These are phyloP conservation scores for Piscicola geometra DNA, from an alignment of 2,888 invertebrate species.

Conservation along the genomic window DNA sequence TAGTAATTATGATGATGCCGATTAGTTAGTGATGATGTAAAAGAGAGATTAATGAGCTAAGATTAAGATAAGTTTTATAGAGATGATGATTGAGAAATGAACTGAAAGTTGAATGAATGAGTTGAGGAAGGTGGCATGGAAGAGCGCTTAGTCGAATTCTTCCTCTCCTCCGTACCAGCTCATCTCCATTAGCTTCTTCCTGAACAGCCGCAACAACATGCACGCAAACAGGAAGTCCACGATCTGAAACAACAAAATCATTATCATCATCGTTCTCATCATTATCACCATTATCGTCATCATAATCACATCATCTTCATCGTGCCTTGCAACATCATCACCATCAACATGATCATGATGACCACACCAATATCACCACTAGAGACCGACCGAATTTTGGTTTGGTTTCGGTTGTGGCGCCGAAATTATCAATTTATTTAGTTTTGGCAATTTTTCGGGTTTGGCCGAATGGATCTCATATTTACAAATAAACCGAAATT, in stretches of 20 bases:
- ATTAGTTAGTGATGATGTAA: no score
- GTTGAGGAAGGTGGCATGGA: not conserved
- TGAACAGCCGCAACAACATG: slow-evolving; percentile 29
- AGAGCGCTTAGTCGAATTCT: not conserved
- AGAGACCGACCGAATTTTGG: not conserved
- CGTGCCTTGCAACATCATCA: slow-evolving; percentile 22
- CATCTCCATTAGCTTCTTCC: slow-evolving; percentile 30
- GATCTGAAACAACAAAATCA: slow-evolving; percentile 10
- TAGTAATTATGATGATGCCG: no score
- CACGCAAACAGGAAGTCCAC: slow-evolving; percentile 35
- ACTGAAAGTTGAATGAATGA: no score
- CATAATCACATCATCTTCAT: slow-evolving; percentile 31
- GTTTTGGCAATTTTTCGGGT: no score
- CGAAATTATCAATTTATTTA: no score
- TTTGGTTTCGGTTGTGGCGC: no score
- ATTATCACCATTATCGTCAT: not conserved
- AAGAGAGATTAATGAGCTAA: no score
- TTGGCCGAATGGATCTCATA: no score
- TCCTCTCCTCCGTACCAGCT: slow-evolving; percentile 33
- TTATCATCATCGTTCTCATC: not conserved
- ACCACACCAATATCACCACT: slow-evolving; percentile 4
- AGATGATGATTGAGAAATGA: no score
- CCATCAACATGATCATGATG: not conserved
- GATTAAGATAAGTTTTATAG: no score
- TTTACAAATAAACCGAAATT: no score